phyloP scores from a whole-genome alignment of 2,113 vertebrate genomes.

The Leiothrix lutea region DNA sequence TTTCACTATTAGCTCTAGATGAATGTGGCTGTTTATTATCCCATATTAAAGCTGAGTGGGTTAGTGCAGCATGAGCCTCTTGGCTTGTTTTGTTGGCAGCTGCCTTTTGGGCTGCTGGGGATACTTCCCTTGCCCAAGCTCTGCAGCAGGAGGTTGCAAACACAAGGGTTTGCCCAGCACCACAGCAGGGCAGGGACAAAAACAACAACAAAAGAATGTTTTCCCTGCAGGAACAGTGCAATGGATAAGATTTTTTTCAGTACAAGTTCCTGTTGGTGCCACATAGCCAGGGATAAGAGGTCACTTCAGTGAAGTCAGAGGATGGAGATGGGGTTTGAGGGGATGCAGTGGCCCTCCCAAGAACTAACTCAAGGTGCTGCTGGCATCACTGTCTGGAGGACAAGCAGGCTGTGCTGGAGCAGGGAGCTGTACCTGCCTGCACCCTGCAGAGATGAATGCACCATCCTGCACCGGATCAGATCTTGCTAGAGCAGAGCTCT shows the following conservation, averaged over 20 bases:
- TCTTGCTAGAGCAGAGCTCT: background rate
- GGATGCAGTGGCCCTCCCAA: background rate
- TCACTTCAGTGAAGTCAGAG: background rate
- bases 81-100: background rate
- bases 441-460: background rate
- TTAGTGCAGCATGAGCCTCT: background rate
- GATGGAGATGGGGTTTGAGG: background rate
- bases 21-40: background rate
- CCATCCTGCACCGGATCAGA: background rate
- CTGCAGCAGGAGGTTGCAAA: background rate
- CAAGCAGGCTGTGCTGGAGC: background rate
- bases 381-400: background rate
- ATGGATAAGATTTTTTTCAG: background rate
- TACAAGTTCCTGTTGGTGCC: background rate
- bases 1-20: background rate
- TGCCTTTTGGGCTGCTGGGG: background rate
- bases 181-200: background rate
- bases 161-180: background rate
- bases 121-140: background rate
- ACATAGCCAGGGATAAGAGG: accelerated
- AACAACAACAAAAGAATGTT: background rate
- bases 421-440: background rate
- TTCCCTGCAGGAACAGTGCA: background rate
- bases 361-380: background rate
- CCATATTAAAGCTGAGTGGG: background rate